A percentile compares a stretch with the other conserved stretches of the same genome.
Evolutionary conservation across 2,888 invertebrate species (phyloP).

Genomic region (Leptogaster cylindrica): DNA sequence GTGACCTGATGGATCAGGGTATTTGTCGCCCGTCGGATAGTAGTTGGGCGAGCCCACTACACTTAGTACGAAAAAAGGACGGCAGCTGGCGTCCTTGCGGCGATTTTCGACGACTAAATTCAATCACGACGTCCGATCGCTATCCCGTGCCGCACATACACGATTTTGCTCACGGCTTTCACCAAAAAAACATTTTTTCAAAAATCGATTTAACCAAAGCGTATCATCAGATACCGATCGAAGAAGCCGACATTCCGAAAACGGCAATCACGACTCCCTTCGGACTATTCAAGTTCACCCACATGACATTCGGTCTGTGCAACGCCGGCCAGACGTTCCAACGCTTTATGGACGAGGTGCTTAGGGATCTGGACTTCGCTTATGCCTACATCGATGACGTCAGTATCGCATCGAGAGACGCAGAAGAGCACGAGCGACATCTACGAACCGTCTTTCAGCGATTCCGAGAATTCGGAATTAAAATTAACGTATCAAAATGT

Average conservation of each 20-base stretch:
- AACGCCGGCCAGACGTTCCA: constrained; percentile 27
- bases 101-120: constrained; percentile 50
- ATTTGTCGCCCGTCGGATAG: constrained; percentile 58
- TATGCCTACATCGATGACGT: not conserved
- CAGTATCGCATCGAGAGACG: not conserved
- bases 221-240: constrained; percentile 49
- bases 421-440: constrained; percentile 15
- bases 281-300: not conserved
- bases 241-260: constrained; percentile 24
- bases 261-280: constrained; percentile 22
- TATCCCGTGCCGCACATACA: not conserved
- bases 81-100: constrained; percentile 54
- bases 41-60: constrained; percentile 57
- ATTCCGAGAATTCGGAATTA: not conserved
- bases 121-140: constrained; percentile 43
- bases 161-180: not conserved
- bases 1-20: constrained; percentile 51
- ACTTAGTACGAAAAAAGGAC: constrained; percentile 50
- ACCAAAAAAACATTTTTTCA: constrained; percentile 48
- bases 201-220: constrained; percentile 50
- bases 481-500: not conserved
- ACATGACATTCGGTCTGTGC: not conserved
- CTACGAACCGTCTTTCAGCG: not conserved
- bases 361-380: not conserved
- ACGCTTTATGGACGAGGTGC: not conserved